A percentile compares a stretch with the other conserved stretches of the same genome.
These are phyloP conservation scores for Hyaena hyaena DNA, from an alignment of 2,113 vertebrate genomes.

Conservation along the genomic window DNA sequence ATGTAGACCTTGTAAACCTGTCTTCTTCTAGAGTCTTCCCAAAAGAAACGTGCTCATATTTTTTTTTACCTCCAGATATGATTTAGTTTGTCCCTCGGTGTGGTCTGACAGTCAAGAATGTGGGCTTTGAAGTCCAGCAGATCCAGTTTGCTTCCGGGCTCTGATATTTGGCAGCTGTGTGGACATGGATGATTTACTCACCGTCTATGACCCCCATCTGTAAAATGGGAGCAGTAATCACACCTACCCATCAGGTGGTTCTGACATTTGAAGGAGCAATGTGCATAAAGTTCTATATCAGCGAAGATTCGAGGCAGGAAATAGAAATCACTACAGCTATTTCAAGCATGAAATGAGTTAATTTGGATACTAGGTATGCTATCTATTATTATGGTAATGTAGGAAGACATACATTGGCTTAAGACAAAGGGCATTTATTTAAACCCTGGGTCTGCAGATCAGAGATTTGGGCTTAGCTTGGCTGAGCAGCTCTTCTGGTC, in stretches of 20 bases:
- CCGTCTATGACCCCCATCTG: too few species aligned
- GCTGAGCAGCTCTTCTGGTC: background rate
- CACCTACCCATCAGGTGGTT: rapidly evolving
- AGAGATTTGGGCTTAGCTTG: background rate
- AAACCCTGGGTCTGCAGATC: background rate
- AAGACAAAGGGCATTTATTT: background rate
- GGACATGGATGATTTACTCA: too few species aligned
- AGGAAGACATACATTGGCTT: background rate
- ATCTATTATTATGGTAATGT: background rate
- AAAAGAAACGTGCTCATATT: background rate
- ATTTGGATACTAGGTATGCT: background rate
- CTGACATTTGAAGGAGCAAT: background rate
- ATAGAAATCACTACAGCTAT: background rate
- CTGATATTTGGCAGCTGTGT: background rate
- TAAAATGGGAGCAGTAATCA: background rate
- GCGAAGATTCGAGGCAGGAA: background rate
- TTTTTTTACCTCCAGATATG: background rate
- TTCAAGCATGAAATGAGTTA: background rate
- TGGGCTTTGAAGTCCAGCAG: too few species aligned
- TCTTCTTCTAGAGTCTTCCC: background rate
- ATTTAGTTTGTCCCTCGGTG: background rate
- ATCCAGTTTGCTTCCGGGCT: background rate
- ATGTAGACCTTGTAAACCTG: background rate
- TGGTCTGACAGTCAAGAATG: background rate
- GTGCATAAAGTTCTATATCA: background rate